phyloP scores from a whole-genome alignment of 2,888 invertebrate genomes.

The Baccha elongata region DNA sequence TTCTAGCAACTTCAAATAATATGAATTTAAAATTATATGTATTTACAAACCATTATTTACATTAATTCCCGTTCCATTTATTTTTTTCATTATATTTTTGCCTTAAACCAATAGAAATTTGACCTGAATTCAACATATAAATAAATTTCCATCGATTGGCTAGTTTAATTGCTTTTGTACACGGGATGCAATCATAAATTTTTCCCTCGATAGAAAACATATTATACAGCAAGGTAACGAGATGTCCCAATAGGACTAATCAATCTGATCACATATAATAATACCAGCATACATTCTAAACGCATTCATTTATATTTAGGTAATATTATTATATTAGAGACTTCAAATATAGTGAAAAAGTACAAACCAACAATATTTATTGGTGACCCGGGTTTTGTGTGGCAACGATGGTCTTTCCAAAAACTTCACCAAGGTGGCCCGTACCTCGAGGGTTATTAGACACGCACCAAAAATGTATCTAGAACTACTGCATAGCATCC shows the following conservation, averaged over 20 bases:
- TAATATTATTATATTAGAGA: too few relatives aligned
- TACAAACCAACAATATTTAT: not conserved
- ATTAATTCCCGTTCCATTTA: not conserved
- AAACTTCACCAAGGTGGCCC: conserved; percentile 4
- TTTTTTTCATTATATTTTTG: not conserved
- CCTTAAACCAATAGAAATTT: not conserved
- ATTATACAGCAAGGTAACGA: not conserved
- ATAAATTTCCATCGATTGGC: not conserved
- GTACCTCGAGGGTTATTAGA: not conserved
- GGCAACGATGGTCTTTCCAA: not conserved
- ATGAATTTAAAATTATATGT: too few relatives aligned
- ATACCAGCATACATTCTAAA: conserved; percentile 22
- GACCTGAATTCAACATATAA: conserved; percentile 8
- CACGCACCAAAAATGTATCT: conserved; percentile 8
- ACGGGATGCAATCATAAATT: conserved; percentile 1
- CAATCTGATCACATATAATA: conserved; percentile 19
- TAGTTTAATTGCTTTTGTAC: not conserved
- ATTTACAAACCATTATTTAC: not conserved
- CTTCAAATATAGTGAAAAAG: not conserved
- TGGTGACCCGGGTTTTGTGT: not conserved
- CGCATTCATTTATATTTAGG: conserved; percentile 2
- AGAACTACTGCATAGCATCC: not conserved
- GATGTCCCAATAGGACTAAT: conserved; percentile 25
- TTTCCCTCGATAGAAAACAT: conserved; percentile 10
- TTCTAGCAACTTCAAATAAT: too few relatives aligned